These are phyloP conservation scores for Ochotona curzoniae DNA, from an alignment of 2,113 vertebrate species.

Conservation along the genomic window DNA sequence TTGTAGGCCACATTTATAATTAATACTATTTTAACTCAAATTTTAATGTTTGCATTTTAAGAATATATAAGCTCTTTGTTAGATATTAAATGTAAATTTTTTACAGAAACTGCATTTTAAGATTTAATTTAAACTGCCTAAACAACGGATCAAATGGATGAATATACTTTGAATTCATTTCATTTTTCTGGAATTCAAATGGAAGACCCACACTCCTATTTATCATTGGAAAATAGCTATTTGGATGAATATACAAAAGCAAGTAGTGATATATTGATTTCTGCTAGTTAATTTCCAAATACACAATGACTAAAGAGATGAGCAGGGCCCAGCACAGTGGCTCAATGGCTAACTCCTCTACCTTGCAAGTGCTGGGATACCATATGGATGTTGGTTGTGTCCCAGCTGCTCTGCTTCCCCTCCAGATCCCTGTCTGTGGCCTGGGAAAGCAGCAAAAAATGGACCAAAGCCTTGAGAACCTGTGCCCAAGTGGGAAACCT, in stretches of 20 bases:
- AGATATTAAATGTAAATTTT: slow-evolving; percentile 55
- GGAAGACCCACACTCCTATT: background rate
- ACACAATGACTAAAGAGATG: slow-evolving; percentile 32
- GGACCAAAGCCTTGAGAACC: too few species aligned
- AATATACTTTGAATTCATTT: background rate
- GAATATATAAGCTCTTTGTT: slow-evolving; percentile 34
- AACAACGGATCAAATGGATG: background rate
- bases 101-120: slow-evolving; percentile 23
- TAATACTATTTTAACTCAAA: slow-evolving; percentile 30
- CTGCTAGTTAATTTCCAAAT: slow-evolving; percentile 23
- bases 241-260: slow-evolving; percentile 16
- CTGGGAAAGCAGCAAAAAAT: too few species aligned
- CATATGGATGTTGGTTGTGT: too few species aligned
- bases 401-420: too few species aligned
- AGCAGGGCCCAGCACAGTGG: background rate
- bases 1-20: slow-evolving; percentile 18
- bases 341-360: too few species aligned
- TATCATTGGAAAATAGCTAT: slow-evolving; percentile 47
- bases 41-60: slow-evolving; percentile 63
- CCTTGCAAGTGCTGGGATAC: too few species aligned
- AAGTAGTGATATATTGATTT: slow-evolving; percentile 13
- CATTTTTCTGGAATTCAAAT: slow-evolving; percentile 8
- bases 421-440: too few species aligned
- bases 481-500: too few species aligned
- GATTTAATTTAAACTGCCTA: slow-evolving; percentile 6